A percentile compares a stretch with the other conserved stretches of the same genome.
These are phyloP conservation scores for Haemorhous mexicanus DNA, from an alignment of 2,113 vertebrate genomes.

Conservation along the genomic window DNA sequence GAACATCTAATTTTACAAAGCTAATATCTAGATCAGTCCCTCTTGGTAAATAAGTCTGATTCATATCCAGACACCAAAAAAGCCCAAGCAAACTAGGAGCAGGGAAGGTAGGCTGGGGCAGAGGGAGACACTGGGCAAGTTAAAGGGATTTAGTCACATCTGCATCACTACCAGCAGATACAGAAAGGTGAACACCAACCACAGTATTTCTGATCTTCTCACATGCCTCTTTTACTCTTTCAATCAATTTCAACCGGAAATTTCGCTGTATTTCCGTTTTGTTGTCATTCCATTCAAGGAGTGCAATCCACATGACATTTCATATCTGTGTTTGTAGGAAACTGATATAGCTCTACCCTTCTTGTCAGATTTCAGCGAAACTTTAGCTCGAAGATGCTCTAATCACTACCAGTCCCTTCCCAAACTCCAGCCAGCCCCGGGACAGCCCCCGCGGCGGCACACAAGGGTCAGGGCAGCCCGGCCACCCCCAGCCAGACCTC, in stretches of 20 bases:
- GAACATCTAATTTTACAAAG: neutral
- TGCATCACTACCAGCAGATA: neutral
- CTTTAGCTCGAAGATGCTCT: fast-evolving
- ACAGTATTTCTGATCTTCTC: neutral
- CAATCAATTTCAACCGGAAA: fast-evolving
- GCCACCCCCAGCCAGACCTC: fast-evolving
- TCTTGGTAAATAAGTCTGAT: neutral
- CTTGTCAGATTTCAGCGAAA: neutral
- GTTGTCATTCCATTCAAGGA: too few species aligned
- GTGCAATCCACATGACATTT: fast-evolving
- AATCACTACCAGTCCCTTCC: fast-evolving
- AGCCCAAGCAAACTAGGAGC: neutral
- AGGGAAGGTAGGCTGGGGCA: neutral
- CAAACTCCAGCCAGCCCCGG: neutral
- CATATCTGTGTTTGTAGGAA: fast-evolving
- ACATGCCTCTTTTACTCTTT: fast-evolving
- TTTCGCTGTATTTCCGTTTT: neutral
- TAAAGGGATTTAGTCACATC: neutral
- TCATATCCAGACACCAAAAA: neutral
- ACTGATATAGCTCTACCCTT: fast-evolving
- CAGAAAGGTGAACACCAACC: fast-evolving
- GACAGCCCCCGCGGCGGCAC: neutral
- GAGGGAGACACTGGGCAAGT: neutral
- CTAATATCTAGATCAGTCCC: neutral
- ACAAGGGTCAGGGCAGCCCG: fast-evolving